Evolutionary conservation across 2,888 invertebrate genomes (phyloP), one percentile per base, ranked within the genome.

Genomic region (Blastobasis lacticolella): DNA sequence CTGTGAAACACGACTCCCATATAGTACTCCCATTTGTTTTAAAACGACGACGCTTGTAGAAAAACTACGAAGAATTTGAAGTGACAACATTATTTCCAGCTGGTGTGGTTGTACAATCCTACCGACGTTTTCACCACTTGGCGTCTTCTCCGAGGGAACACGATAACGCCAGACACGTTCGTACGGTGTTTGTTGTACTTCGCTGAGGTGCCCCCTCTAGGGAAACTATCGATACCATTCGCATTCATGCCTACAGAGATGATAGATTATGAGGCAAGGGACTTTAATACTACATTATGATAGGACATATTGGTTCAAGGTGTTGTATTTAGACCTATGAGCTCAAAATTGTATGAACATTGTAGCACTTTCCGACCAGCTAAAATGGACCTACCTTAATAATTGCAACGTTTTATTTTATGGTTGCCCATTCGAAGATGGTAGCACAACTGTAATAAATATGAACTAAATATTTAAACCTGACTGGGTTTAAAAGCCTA

Each of bases 211-310:
- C 79, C 84, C 0, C 84, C 88, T 0, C 64, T 82, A 48, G 84
- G 85, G 4, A 86, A 81, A 56, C 57, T 87, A 57, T 81, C 83
- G 1, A 82, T 88, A 66, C 87, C 88, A 0, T 83, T 88, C 54
- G 75, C 86, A 7, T 88, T 88, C 49, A 67, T 87, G 75, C 88
- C 88, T 0, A 80, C 78, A 10, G 87, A 88, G 69, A 87, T 88
- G 86, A 71, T 86, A 23, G 78, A 85, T 62, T 88, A 88, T 54
- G 78, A 87, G 78, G 85, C 81, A 23, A 23, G 23, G 1, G 1
- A 23, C 23, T 3, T 23, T 23, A 23, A 3, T 23, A 23, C 23
- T 23, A 23, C 23, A 23, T 2, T 23, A 23, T 23, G n/a, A n/a
- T n/a, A n/a, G n/a, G n/a, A n/a, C n/a, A n/a, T n/a, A n/a, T n/a